Base-by-base conservation (phyloP, 2,888 invertebrate species). In the Dicranocentrus wangi region DNA sequence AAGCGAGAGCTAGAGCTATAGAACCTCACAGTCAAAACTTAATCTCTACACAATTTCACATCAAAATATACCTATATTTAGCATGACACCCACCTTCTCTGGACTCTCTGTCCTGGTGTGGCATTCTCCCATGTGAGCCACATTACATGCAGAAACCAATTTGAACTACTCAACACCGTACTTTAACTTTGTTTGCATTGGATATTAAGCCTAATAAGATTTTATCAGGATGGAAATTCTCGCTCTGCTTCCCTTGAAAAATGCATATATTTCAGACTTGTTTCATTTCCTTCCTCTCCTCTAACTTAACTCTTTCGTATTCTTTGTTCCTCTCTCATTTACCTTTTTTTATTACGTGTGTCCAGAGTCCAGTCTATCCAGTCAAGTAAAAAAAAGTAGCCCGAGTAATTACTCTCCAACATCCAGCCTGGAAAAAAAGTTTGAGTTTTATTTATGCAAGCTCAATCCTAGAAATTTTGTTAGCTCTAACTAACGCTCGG, bases 191-290 rank as follows among this genome's bases (percentile, higher is more conserved):
- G 82, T 83, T 81, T 83, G 81, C 80, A 81, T 70, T 79, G 77
- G 51, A 76, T 66, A 82, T 80, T 79, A 83, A 72, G 81, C 69
- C 84, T 84, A 84, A 84, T 84, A 79, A 84, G 84, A 84, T 84
- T 84, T 84, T 84, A 84, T 84, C 84, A 78, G 42, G 27, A n/a
- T 63, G 65, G 23, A 71, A 71, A 70, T 61, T 77, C 70, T 77
- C 61, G 69, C 70, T 70, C 61, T 58, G 25, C 17, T 63, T 60
- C 68, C 73, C 66, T 55, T 32, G 42, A 55, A 42, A 65, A 42
- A 28, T 39, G 13, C 53, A 23, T 65, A 28, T 39, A 27, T 65
- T 53, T 25, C 27, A 43, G 17, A 76, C 76, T 60, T 60, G 68
- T 68, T 60, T 60, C 66, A 25, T 63, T 77, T 77, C 77, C 77